These are phyloP conservation scores for Caranx ignobilis DNA, from an alignment of 2,113 vertebrate species.

Conservation along the genomic window DNA sequence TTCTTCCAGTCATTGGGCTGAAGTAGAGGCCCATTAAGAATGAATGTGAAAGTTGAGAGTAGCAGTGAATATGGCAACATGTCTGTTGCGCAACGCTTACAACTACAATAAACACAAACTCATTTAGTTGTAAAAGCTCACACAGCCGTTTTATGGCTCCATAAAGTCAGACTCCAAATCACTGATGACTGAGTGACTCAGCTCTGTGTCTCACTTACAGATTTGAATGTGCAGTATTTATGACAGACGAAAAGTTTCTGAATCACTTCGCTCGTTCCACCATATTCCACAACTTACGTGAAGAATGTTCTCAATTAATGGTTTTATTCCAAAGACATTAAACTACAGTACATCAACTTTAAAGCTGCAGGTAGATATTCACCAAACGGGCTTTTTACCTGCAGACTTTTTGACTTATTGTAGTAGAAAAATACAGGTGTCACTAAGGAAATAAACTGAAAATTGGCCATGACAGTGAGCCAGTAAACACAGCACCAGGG, in stretches of 20 bases:
- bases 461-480: background rate
- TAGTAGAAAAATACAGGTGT: background rate
- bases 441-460: background rate
- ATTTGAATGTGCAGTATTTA: constrained; percentile 5
- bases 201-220: background rate
- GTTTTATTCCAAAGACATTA: background rate
- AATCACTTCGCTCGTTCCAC: background rate
- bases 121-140: constrained; percentile 43
- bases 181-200: constrained; percentile 5
- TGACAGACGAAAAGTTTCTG: background rate
- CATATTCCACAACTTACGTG: background rate
- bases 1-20: constrained; percentile 6
- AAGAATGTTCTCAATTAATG: background rate
- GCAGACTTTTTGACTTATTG: background rate
- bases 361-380: background rate
- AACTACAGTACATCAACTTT: background rate
- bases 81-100: constrained; percentile 38
- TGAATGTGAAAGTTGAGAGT: constrained; percentile 13
- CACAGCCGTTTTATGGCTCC: constrained; percentile 37
- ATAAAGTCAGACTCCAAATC: constrained; percentile 36
- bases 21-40: constrained; percentile 17
- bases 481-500: background rate
- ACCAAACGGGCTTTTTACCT: background rate
- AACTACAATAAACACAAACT: constrained; percentile 47
- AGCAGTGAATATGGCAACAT: constrained; percentile 22